These are phyloP conservation scores for Allolobophora icterica DNA, from an alignment of 2,888 invertebrate genomes.

Conservation along the genomic window DNA sequence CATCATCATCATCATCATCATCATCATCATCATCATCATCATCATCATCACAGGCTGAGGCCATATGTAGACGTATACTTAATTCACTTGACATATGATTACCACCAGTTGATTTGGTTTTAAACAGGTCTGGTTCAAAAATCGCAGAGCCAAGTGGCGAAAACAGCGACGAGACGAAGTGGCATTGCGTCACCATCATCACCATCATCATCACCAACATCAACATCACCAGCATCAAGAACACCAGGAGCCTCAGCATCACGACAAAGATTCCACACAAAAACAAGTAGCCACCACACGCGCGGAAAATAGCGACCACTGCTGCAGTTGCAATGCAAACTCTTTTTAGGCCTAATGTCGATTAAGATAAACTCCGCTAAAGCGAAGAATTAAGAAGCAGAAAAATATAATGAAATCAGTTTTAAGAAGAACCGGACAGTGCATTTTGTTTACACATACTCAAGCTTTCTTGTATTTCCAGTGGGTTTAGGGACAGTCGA, in stretches of 20 bases:
- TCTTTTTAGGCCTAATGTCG: neutral
- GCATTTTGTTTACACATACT: neutral
- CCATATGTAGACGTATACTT: neutral
- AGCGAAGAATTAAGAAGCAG: neutral
- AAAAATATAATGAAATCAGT: neutral
- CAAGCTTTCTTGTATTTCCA: neutral
- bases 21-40: too few relatives aligned
- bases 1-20: too few relatives aligned
- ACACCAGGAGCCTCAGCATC: neutral
- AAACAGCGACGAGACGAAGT: slow-evolving; percentile 27
- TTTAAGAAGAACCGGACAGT: neutral
- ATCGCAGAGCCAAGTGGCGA: slow-evolving; percentile 20
- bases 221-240: neutral
- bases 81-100: neutral
- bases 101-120: neutral
- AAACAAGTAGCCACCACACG: neutral
- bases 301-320: neutral
- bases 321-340: slow-evolving; percentile 8
- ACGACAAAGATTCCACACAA: neutral
- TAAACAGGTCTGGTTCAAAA: slow-evolving; percentile 24
- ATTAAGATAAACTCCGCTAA: neutral
- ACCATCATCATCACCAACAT: neutral
- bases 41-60: too few relatives aligned
- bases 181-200: slow-evolving; percentile 3
- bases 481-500: neutral